Conservation (phyloP, 2,888 invertebrate genomes). For the Parnassius smintheus region DNA sequence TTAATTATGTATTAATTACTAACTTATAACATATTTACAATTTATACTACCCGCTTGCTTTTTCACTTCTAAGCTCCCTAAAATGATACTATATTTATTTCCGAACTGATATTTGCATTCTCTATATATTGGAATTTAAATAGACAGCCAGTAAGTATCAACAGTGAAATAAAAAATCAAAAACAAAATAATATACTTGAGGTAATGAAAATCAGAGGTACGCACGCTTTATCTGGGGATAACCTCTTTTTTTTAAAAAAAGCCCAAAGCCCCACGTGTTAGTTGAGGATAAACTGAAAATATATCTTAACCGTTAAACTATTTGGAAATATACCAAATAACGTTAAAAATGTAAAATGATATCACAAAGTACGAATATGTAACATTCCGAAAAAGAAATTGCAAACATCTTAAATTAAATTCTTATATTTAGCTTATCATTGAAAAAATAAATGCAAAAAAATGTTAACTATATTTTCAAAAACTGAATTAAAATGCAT, state of each 20-base stretch:
- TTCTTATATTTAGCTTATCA: constrained; percentile 50
- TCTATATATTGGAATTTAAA: constrained; percentile 40
- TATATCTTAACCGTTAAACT: constrained; percentile 52
- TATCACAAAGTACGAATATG: constrained; percentile 76
- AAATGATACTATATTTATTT: constrained; percentile 48
- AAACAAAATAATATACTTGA: constrained; percentile 75
- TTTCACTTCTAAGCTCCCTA: constrained; percentile 68
- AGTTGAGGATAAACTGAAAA: constrained; percentile 52
- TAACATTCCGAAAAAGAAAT: constrained; percentile 63
- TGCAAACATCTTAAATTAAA: constrained; percentile 44
- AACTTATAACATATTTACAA: constrained; percentile 76
- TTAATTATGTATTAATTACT: constrained; percentile 59
- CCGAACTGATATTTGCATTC: constrained; percentile 45
- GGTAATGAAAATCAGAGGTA: constrained; percentile 72
- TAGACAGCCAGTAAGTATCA: constrained; percentile 52
- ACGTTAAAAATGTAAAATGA: constrained; percentile 63
- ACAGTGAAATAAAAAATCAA: constrained; percentile 69
- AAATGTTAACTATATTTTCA: constrained; percentile 29
- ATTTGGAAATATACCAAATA: constrained; percentile 59
- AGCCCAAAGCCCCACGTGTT: constrained; percentile 31
- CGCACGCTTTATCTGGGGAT: constrained; percentile 50
- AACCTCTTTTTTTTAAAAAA: constrained; percentile 37
- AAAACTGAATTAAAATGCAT: constrained; percentile 35
- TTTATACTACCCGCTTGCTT: constrained; percentile 76
- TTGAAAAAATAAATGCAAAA: constrained; percentile 72